phyloP scores from a whole-genome alignment of 2,888 invertebrate genomes.

The Scotopteryx bipunctaria region DNA sequence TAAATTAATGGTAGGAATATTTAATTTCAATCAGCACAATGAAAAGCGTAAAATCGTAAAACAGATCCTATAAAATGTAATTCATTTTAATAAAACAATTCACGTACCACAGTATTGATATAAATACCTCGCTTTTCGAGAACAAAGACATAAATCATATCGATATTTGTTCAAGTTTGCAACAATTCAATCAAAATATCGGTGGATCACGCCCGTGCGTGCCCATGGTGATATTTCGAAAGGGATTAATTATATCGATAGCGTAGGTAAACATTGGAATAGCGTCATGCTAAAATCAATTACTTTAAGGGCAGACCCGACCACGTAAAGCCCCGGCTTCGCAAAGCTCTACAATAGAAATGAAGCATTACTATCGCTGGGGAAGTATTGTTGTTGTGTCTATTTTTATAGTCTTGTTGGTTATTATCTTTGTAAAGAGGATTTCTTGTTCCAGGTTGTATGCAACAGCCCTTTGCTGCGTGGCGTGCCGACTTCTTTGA shows the following conservation, averaged over 20 bases:
- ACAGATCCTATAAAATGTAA: no score
- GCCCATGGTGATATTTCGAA: conserved; percentile 56
- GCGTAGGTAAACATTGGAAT: conserved; percentile 61
- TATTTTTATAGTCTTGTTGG: no score
- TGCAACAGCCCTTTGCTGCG: conserved; percentile 93
- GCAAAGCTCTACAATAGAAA: background rate
- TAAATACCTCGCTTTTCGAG: background rate
- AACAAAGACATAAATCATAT: conserved; percentile 52
- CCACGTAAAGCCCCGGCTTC: conserved; percentile 13
- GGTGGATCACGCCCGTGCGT: conserved; percentile 52
- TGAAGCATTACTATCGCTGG: no score
- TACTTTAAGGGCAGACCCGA: conserved; percentile 36
- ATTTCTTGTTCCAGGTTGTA: conserved; percentile 86
- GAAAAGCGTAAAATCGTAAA: no score
- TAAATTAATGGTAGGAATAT: no score
- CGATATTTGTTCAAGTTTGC: conserved; percentile 69
- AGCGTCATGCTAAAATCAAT: conserved; percentile 47
- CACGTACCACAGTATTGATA: background rate
- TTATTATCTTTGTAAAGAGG: conserved; percentile 24
- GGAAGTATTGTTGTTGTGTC: no score
- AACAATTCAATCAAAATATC: conserved; percentile 76
- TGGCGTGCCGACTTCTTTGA: conserved; percentile 91
- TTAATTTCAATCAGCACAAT: no score
- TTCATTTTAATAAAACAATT: background rate
- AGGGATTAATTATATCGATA: conserved; percentile 75